Conservation (phyloP, 1,140 invertebrate genomes). For the Cherax quadricarinatus region DNA sequence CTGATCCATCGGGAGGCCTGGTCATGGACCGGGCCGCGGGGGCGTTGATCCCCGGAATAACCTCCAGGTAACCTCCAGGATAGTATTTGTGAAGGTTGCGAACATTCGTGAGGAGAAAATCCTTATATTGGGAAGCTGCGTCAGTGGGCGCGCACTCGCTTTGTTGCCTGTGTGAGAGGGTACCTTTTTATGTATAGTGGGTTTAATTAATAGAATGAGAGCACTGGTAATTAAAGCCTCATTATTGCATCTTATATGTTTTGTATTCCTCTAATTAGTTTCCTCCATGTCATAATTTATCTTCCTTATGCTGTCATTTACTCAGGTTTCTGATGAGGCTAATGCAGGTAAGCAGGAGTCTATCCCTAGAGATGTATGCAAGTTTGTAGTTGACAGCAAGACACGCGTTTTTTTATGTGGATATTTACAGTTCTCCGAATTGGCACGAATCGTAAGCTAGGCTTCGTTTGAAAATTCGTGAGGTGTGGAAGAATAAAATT, state of each 20-base stretch:
- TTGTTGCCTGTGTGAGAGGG: background rate
- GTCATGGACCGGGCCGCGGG: too few species aligned
- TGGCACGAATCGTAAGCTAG: too few species aligned
- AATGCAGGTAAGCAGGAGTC: background rate
- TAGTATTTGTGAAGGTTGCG: too few species aligned
- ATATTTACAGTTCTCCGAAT: too few species aligned
- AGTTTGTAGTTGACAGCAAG: background rate
- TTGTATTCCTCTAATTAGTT: slow-evolving; percentile 1
- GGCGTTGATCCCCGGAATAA: too few species aligned
- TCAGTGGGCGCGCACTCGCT: background rate
- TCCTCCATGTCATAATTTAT: slow-evolving; percentile 14
- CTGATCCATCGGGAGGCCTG: too few species aligned
- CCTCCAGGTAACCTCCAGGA: too few species aligned
- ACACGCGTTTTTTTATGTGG: background rate
- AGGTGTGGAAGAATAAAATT: too few species aligned
- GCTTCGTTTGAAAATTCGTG: too few species aligned
- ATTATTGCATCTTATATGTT: background rate
- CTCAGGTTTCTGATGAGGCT: background rate
- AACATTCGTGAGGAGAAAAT: too few species aligned
- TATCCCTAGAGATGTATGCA: background rate
- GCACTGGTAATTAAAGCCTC: background rate
- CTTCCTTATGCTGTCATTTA: background rate
- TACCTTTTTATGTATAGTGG: background rate
- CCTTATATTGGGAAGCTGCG: too few species aligned
- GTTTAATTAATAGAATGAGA: slow-evolving; percentile 20